Evolutionary conservation across 2,797 vertebrate species (phyloP).

Genomic region (Hozukius guyotensis): DNA sequence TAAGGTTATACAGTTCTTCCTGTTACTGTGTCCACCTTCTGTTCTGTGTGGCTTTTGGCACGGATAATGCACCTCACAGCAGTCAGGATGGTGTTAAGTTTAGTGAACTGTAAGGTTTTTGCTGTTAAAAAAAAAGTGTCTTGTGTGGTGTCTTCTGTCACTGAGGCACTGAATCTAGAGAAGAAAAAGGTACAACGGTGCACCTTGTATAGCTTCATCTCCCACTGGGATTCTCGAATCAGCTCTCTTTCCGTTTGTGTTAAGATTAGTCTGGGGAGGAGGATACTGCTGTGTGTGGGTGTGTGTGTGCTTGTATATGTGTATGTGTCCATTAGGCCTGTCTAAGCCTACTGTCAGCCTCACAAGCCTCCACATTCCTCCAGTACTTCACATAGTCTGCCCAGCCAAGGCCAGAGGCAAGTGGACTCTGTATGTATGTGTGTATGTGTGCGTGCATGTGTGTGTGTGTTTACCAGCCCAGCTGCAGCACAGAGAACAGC

Average conservation of each 20-base stretch:
- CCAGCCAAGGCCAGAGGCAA: slow-evolving; percentile 36
- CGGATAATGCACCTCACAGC: not conserved
- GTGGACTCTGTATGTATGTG: not conserved
- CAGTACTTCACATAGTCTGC: slow-evolving; percentile 38
- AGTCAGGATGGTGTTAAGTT: not conserved
- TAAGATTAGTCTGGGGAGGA: slow-evolving; percentile 18
- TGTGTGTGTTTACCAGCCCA: slow-evolving; percentile 20
- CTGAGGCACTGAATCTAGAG: not conserved
- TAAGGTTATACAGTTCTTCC: not conserved
- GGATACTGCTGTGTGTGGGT: slow-evolving; percentile 7
- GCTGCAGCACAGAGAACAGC: slow-evolving; percentile 47
- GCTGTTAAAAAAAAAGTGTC: not conserved
- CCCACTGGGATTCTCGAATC: slow-evolving; percentile 8
- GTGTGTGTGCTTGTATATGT: not conserved
- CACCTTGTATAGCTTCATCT: not conserved
- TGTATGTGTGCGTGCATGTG: not conserved
- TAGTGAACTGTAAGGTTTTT: not conserved
- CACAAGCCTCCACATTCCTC: slow-evolving; percentile 62
- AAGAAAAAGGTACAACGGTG: not conserved
- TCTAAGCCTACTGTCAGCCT: slow-evolving; percentile 36
- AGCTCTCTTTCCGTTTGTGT: slow-evolving; percentile 12
- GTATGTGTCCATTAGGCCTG: not conserved
- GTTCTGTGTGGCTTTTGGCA: not conserved
- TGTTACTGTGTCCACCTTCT: not conserved
- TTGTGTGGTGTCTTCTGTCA: not conserved